Base-by-base conservation (phyloP, 2,113 vertebrate genomes). In the Sarotherodon lohbergeri region DNA sequence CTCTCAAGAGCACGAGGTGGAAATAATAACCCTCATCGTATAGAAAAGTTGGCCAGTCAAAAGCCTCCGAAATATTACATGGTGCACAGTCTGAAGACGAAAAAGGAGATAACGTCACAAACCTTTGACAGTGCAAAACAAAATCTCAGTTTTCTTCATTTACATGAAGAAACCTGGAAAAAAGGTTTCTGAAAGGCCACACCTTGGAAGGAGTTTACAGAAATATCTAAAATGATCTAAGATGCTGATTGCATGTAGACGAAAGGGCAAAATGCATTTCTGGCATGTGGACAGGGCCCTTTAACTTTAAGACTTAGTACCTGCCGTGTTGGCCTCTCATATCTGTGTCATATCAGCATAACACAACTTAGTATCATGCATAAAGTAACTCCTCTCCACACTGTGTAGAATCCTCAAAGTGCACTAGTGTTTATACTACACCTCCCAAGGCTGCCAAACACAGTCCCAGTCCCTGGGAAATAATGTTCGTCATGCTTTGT, bases 161-260 rank as follows among this genome's bases (percentile, higher is more conserved):
- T 57, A 57, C 24, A 57, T 1, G 7, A 56, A 56, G 24, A 29
- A 59, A 59, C 13, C 27, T 59, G 56, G 24, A 29, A 29, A 57
- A 57, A 57, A 14, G 6, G 56, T 29, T 59, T 59, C 1, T 59
- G 56, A 29, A 29, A 0, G 0, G 4, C 12, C 56, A 57, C 12
- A 29, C 13, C 12, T 29, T 59, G 24, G 56, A 59, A 59, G 4
- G 56, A 59, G 56, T 59, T 29, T 2, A 29, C 7, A 57, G 16
- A 29, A 59, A 59, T 3, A 57, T 59, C 24, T 29, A 57, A 29
- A 57, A 9, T 0, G 3, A 59, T 59, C 24, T 59, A 59, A 59
- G 56, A 29, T 0, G 27, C 3, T 59, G 27, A 16, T 14, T 59
- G 13, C 56, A 59, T 59, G 27, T 16, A 29, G 3, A 29, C 13